Base-by-base conservation (phyloP, 2,113 vertebrate species). In the Notothenia coriiceps region DNA sequence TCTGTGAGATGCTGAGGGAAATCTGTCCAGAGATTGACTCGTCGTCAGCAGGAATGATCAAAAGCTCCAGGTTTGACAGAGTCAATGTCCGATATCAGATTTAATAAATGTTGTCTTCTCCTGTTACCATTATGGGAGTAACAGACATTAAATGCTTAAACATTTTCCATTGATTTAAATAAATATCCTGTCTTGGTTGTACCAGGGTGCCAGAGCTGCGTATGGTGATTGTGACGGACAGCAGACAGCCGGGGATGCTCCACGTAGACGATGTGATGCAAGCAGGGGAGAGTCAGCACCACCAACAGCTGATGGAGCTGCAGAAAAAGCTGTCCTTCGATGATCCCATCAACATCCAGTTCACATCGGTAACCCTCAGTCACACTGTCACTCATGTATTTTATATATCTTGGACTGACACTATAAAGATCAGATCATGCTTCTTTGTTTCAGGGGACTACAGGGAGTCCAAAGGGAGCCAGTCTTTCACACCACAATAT, bases 341-440 rank as follows among this genome's bases (percentile, higher is more conserved):
- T 0, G 98, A 99, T 0, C 96, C 97, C 63, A 92, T 99, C 92
- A 99, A 97, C 83, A 96, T 99, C 84, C 97, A 97, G 93, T 99
- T 98, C 85, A 99, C 98, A 80, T 99, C 98, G 51, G 98, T 99
- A 95, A 85, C 5, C 18, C 49, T 57, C 47, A 40, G 14, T 10
- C 33, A 44, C 50, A 47, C 17, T 29, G 10, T 4, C 46, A 14
- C 61, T 6, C 5, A 25, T 20, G 11, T 6, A 20, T 40, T 56
- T 40, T 57, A 2, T 62, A 4, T 33, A 59, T 10, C 6, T 40
- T 68, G 0, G 18, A 11, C 10, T 70, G 44, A 50, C 56, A 47
- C 18, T 2, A 71, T 74, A 65, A 10, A 40, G 1, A 22, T 61
- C 0, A 12, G 3, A 6, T 40, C 4, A 46, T 76, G 1, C 22